Conservation (phyloP, 2,113 vertebrate species). For the Myotis davidii region DNA sequence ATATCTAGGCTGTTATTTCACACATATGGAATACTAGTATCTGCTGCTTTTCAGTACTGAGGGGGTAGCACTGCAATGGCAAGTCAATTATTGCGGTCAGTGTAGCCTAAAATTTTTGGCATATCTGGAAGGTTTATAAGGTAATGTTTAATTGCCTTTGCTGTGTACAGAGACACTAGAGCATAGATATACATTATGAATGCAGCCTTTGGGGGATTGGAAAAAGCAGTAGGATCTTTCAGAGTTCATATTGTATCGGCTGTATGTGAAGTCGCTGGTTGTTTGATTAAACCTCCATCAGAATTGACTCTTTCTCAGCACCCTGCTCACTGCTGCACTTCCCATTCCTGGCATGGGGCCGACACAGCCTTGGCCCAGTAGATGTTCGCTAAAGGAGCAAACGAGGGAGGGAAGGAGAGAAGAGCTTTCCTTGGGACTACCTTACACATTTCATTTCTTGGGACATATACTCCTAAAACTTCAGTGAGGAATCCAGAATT, state of each 20-base stretch:
- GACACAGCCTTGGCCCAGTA: not conserved
- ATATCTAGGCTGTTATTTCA: conserved; percentile 30
- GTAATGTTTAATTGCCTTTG: conserved; percentile 41
- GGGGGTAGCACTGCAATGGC: not conserved
- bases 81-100: conserved; percentile 22
- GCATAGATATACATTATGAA: conserved; percentile 23
- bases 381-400: not conserved
- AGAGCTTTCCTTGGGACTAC: not conserved
- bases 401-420: not conserved
- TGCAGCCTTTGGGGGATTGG: not conserved
- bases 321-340: not conserved
- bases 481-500: not conserved
- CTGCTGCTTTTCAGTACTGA: conserved; percentile 24
- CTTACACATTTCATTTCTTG: not conserved
- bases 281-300: not conserved
- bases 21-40: not conserved
- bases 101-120: conserved; percentile 40
- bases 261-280: not conserved
- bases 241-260: not conserved
- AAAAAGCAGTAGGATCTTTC: not conserved
- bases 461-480: not conserved
- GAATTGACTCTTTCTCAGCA: not conserved
- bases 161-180: not conserved
- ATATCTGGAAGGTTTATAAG: conserved; percentile 15
- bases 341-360: not conserved